Percentiles rank a stretch among this genome's conserved stretches.
phyloP scores from a whole-genome alignment of 2,888 invertebrate species.

The Drosophila fulvimacula region DNA sequence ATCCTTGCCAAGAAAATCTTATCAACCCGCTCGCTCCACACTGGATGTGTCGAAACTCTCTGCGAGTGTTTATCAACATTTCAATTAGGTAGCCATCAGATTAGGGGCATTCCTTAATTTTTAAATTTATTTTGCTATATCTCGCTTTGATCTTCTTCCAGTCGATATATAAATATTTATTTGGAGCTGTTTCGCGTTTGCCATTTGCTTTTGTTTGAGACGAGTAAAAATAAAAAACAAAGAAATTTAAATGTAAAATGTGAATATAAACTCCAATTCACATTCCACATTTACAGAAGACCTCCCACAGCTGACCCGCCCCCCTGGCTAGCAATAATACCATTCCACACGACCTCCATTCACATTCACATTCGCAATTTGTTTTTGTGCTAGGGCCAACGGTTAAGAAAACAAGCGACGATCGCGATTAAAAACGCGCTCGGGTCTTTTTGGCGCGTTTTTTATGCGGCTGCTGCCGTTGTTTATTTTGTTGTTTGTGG shows the following conservation, averaged over 20 bases:
- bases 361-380: conserved; percentile 31
- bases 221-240: neutral
- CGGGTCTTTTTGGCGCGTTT: conserved; percentile 44
- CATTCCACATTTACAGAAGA: conserved; percentile 8
- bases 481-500: conserved; percentile 15
- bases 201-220: conserved; percentile 2
- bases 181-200: neutral
- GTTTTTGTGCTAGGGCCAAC: conserved; percentile 32
- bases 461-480: neutral
- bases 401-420: conserved; percentile 25
- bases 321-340: neutral
- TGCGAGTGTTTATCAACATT: conserved; percentile 3
- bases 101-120: conserved; percentile 4
- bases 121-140: conserved; percentile 6
- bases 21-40: neutral
- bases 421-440: conserved; percentile 49
- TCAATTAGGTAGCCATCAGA: conserved; percentile 2
- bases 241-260: neutral
- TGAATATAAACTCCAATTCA: conserved; percentile 22
- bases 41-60: conserved; percentile 1
- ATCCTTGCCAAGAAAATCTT: neutral
- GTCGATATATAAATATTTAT: conserved; percentile 1
- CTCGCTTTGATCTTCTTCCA: conserved; percentile 8
- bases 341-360: conserved; percentile 28
- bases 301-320: neutral